These are phyloP conservation scores for Oegoconia quadripuncta DNA, from an alignment of 2,888 invertebrate genomes.

Conservation along the genomic window DNA sequence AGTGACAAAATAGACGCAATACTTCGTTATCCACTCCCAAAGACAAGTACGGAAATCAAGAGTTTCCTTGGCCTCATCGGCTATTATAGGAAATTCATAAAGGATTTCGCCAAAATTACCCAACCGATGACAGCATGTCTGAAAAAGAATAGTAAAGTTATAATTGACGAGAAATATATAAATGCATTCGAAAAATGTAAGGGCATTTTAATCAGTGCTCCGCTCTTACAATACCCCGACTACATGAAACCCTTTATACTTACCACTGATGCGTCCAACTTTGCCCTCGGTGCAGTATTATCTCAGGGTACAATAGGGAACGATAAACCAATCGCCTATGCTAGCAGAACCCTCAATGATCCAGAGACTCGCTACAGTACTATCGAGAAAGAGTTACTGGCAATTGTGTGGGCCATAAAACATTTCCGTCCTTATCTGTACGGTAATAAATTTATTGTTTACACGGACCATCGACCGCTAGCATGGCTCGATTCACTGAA, in stretches of 20 bases:
- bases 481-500: constrained; percentile 19
- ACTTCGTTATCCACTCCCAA: constrained; percentile 25
- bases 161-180: constrained; percentile 11
- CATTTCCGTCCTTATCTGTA: constrained; percentile 33
- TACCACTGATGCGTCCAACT: constrained; percentile 24
- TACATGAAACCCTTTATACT: constrained; percentile 22
- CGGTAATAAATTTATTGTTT: constrained; percentile 33
- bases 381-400: constrained; percentile 33
- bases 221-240: constrained; percentile 20
- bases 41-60: constrained; percentile 26
- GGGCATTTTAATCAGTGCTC: constrained; percentile 1
- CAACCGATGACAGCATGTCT: too few relatives aligned
- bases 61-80: constrained; percentile 41
- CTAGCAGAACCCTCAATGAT: constrained; percentile 23
- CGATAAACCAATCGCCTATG: constrained; percentile 23
- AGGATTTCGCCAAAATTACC: constrained; percentile 31
- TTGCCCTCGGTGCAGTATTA: constrained; percentile 23
- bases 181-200: constrained; percentile 16
- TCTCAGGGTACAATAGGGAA: constrained; percentile 23
- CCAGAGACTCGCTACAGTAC: constrained; percentile 28
- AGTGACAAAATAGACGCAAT: constrained; percentile 27
- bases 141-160: constrained; percentile 17
- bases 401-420: too few relatives aligned
- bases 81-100: constrained; percentile 44
- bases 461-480: constrained; percentile 16